Base-by-base conservation (phyloP, 2,888 invertebrate genomes). In the Stramonita haemastoma region DNA sequence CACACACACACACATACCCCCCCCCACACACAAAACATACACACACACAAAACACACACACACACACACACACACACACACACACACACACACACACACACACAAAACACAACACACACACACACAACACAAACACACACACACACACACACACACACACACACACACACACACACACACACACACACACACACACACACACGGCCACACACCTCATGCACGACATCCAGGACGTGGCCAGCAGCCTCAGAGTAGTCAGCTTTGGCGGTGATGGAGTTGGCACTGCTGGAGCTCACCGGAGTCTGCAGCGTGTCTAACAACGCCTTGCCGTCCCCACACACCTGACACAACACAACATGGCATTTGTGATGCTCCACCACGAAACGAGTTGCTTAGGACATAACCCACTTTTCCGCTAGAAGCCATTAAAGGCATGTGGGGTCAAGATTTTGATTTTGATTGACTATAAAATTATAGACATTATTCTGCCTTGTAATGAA, bases 231-330 rank as follows among this genome's bases (percentile, higher is more conserved):
- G 87, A 99, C 99, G 96, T 99, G 99, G 95, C 98, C 98, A 88
- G 99, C 99, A 79, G 99, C 99, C 92, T 96, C 99, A 91, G 98
- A 98, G 96, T 99, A 99, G 96, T 99, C 99, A 0, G 99, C 96
- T 93, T 96, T 96, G 83, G 96, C 96, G 0, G 96, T 96, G 73
- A 96, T 94, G 56, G 96, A 95, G 94, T 95, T 95, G 86, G 94
- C 93, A 91, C 95, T 95, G 87, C 95, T 95, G 29, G 94, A 94
- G 26, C 95, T 94, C 32, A 95, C 95, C 5, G 96, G 96, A 15
- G 96, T 96, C 91, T 97, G 90, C 79, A 96, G 93, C 11, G 96
- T 96, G 92, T 96, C 96, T 89, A 96, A 94, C 81, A 96, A 93
- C 26, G 96, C 95, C 92, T 96, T 96, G 57, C 96, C 96, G 91